Base-by-base conservation (phyloP, 2,888 invertebrate species). In the Megaustenia siamemsis region DNA sequence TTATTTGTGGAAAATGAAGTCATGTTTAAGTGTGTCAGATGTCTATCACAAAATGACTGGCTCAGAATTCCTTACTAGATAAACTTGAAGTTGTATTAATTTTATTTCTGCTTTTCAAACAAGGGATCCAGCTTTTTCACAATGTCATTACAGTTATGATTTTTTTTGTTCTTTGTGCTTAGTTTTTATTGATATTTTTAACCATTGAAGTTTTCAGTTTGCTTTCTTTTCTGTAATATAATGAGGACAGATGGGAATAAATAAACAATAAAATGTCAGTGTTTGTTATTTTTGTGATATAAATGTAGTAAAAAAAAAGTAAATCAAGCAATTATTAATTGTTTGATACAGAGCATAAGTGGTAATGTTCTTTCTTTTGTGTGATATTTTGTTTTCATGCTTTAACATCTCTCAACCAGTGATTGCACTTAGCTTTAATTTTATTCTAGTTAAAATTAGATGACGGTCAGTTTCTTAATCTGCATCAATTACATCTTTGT, bases 171-270 rank as follows among this genome's bases (percentile, higher is more conserved):
- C n/a, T n/a, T n/a, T n/a, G n/a, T n/a, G 21, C 35, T 21, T 38
- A 32, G 38, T 1, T 40, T 69, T 24, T 38, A 10, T 69, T 69
- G 69, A 69, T 63, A 24, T 21, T 5, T 38, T 38, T 69, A 35
- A 68, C 24, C 68, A 18, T 5, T 68, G 32, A 32, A 68, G 35
- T 68, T n/a, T n/a, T n/a, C n/a, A n/a, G n/a, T n/a, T n/a, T 38
- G 5, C 6, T 66, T 68, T 21, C 6, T 69, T 40, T 18, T 24
- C 38, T 69, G 69, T 21, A 69, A n/a, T 24, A 40, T 68, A 38
- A 21, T 3, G 8, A 68, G 68, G 68, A 38, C 68, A 68, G 15
- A 38, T 69, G 69, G 69, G 69, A 69, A 69, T 38, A 69, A 69
- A 69, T 69, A 69, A 21, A 38, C 24, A 24, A 1, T 40, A 8